phyloP scores from a whole-genome alignment of 2,113 vertebrate genomes.

The Axis porcinus region DNA sequence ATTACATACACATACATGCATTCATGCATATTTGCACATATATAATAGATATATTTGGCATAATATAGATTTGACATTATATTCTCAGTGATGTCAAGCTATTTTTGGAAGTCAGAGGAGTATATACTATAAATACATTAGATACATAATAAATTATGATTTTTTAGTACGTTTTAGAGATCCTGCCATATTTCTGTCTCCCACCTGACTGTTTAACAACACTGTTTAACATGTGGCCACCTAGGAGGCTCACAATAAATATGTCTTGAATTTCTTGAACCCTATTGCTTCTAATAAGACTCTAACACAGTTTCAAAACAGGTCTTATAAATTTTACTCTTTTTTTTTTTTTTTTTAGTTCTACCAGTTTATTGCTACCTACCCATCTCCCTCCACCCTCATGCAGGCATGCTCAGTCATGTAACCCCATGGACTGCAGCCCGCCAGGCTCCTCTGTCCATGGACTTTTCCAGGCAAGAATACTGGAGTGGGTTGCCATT shows the following conservation, averaged over 20 bases:
- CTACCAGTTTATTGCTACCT: background rate
- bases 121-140: background rate
- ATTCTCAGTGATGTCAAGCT: background rate
- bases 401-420: background rate
- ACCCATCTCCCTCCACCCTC: background rate
- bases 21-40: background rate
- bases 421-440: background rate
- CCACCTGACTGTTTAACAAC: background rate
- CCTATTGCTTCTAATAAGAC: background rate
- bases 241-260: background rate
- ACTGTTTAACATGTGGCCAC: background rate
- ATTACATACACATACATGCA: background rate
- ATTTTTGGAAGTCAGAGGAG: background rate
- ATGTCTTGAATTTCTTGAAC: background rate
- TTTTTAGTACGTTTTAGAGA: background rate
- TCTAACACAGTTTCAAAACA: conserved; percentile 1
- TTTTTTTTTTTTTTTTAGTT: background rate
- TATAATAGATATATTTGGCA: background rate
- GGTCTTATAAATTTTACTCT: background rate
- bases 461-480: background rate
- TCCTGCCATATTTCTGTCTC: background rate
- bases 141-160: background rate
- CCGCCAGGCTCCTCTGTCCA: background rate
- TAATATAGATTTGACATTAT: background rate
- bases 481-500: background rate